Evolutionary conservation across 2,113 vertebrate species (phyloP), one percentile per base, ranked within the genome.

Genomic region (Hippocampus guttulatus): DNA sequence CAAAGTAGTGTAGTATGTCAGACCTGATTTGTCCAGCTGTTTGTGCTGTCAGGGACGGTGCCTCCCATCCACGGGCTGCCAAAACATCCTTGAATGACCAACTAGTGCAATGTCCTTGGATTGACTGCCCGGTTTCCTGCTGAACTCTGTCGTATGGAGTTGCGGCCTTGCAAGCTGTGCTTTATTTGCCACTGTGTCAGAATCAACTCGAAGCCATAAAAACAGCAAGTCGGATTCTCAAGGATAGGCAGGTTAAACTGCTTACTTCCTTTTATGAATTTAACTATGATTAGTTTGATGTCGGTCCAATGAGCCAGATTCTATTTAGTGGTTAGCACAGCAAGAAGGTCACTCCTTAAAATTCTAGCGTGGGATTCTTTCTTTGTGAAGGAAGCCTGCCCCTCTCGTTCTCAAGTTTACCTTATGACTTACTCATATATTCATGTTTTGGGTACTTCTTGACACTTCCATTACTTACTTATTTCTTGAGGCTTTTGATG

Each of bases 51-150:
- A 70, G 66, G 62, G 67, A 75, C 64, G 33, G 68, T 14, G 21
- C 74, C 78, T 78, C 75, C 75, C 66, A 69, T 78, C 70, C 62
- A 75, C 45, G 55, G 71, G 76, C 66, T 40, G 71, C 73, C 69
- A 67, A 51, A 77, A 79, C 1, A 77, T 70, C 87, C 85, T 85
- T 87, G 81, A 83, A 82, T 85, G 84, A 84, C 81, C 77, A 79
- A 69, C 51, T 52, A 73, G 38, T 81, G 49, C 41, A 62, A 79
- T 54, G 85, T 82, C 87, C 80, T 88, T 88, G 88, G 80, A 81
- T 66, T 23, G 73, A 79, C 75, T 82, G 76, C 61, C 76, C 12
- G 67, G 66, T 57, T 69, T 84, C 80, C 84, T 60, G 79, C 86
- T 83, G 78, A 76, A 81, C 20, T 61, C 77, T 77, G 69, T 83